Evolutionary conservation across 2,113 vertebrate species (phyloP), one percentile per base, ranked within the genome.

Genomic region (Muntiacus muntjak): DNA sequence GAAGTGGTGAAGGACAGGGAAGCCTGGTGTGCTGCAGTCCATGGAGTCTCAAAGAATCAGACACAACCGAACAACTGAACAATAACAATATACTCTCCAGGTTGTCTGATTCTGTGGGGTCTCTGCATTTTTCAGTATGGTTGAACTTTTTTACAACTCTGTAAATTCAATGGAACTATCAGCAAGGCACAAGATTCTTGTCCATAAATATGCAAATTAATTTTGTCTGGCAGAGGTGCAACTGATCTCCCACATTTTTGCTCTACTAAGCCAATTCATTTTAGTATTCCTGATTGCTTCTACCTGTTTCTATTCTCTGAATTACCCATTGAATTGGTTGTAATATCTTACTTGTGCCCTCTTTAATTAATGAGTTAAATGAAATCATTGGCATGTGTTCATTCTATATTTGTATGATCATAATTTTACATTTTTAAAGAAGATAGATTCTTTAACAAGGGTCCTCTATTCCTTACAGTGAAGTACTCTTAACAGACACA

Each of bases 171-270:
- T 43, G 67, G 83, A 88, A 90, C 91, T 79, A 79, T 76, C 79
- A 91, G 88, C 54, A 95, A 94, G 81, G 92, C 50, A 97, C 97
- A 95, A 88, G 43, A 91, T 36, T 96, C 64, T 95, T 95, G 64
- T 93, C 74, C 85, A 96, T 94, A 97, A 97, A 96, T 45, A 89
- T 96, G 87, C 81, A 96, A 95, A 96, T 96, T 52, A 95, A 88
- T 98, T 93, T 94, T 94, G 52, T 82, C 84, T 96, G 87, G 90
- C 16, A 36, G 87, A 97, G 89, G 47, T 87, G 8, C 11, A 9
- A 45, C 58, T 55, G 84, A 64, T 96, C 81, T 86, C 89, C 81
- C 81, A 87, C 47, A 85, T 85, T 92, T 98, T 92, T 97, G 67
- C 64, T 97, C 87, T 82, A 36, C 81, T 90, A 89, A 97, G 91